A percentile compares a stretch with the other conserved stretches of the same genome.
Conservation (phyloP, 2,113 vertebrate genomes). For the Albula goreensis region DNA sequence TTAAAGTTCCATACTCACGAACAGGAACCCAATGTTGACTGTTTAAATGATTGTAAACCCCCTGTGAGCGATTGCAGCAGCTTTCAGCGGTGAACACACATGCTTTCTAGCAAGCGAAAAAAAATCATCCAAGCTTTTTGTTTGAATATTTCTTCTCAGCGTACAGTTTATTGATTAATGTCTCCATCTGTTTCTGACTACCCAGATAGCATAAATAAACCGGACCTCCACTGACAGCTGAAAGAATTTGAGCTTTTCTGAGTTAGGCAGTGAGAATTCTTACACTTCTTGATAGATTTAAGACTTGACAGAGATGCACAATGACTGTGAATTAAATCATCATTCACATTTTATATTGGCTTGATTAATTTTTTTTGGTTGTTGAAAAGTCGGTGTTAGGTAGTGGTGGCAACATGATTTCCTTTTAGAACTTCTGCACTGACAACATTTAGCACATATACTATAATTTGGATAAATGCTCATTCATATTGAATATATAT, state of each 20-base stretch:
- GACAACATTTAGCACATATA: not conserved
- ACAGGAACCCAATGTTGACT: constrained; percentile 41
- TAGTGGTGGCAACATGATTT: not conserved
- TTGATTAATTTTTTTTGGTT: not conserved
- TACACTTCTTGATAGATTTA: not conserved
- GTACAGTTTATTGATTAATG: not conserved
- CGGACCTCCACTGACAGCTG: not conserved
- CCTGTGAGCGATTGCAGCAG: constrained; percentile 32
- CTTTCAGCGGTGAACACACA: constrained; percentile 1
- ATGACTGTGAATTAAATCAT: not conserved
- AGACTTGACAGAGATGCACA: not conserved
- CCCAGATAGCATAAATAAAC: not conserved
- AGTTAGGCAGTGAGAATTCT: not conserved
- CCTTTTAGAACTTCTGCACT: not conserved
- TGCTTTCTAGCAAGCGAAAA: not conserved
- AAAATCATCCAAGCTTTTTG: not conserved
- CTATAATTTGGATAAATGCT: not conserved
- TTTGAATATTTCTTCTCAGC: not conserved
- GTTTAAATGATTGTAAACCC: constrained; percentile 49
- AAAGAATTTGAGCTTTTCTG: not conserved
- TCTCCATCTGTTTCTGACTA: constrained; percentile 6
- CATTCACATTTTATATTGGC: not conserved
- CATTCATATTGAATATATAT: not conserved
- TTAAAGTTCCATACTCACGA: not conserved
- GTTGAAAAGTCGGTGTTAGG: not conserved